Conservation (phyloP, 1,140 invertebrate species). For the Arion vulgaris region DNA sequence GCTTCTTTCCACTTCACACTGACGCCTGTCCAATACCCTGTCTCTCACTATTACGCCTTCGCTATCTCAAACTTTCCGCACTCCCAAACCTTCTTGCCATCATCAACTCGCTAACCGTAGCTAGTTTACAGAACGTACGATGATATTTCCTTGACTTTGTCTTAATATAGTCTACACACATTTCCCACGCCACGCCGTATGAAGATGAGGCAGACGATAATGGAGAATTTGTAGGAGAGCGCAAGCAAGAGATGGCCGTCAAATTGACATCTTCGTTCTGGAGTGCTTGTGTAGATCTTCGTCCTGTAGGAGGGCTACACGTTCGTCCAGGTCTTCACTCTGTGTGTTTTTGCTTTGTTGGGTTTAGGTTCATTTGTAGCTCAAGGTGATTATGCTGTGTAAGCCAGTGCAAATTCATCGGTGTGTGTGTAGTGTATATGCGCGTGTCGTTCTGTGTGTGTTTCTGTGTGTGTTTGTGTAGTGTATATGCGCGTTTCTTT, state of each 20-base stretch:
- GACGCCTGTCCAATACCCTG: no score
- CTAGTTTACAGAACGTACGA: not conserved
- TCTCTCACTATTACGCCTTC: no score
- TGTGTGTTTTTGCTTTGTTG: no score
- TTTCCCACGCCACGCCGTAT: not conserved
- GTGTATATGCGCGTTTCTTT: constrained; percentile 1
- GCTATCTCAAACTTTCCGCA: no score
- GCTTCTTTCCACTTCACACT: no score
- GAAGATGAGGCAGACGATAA: not conserved
- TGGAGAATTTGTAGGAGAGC: not conserved
- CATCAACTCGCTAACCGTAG: not conserved
- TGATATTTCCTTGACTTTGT: not conserved
- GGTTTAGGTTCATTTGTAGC: no score
- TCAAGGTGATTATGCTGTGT: no score
- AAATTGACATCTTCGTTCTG: not conserved
- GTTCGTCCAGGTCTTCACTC: not conserved
- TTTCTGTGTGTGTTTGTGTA: constrained; percentile 12
- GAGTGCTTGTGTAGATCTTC: not conserved
- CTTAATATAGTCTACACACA: not conserved
- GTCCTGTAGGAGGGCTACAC: not conserved
- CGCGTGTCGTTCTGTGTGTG: no score
- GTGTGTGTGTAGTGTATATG: not conserved
- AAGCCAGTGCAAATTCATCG: no score
- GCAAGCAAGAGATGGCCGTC: not conserved
- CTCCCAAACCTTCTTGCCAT: no score